Conservation (phyloP, 2,113 vertebrate genomes). For the Malurus melanocephalus region DNA sequence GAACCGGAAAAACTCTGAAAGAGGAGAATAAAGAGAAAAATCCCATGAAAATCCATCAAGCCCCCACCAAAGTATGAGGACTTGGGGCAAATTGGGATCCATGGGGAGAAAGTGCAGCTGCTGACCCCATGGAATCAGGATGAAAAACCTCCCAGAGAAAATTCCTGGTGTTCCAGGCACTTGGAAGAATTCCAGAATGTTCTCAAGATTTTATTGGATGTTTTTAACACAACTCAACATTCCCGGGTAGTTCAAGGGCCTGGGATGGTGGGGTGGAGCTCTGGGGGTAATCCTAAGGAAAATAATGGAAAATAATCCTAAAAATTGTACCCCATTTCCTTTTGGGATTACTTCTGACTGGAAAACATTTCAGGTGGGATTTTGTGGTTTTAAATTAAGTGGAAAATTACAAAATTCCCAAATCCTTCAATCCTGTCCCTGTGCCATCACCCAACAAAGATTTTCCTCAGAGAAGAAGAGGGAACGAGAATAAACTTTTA, state of each 20-base stretch:
- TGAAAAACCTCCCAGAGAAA: neutral
- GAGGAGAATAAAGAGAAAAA: neutral
- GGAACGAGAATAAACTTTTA: neutral
- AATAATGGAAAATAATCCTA: neutral
- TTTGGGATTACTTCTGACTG: neutral
- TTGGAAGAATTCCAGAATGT: neutral
- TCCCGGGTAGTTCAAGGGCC: fast-evolving
- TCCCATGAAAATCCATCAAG: neutral
- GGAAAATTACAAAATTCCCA: neutral
- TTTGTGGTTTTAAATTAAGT: neutral
- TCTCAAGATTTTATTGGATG: fast-evolving
- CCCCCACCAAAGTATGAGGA: fast-evolving
- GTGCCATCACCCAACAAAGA: fast-evolving
- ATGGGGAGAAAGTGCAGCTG: neutral
- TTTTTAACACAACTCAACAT: neutral
- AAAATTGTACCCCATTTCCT: fast-evolving
- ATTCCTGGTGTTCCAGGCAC: neutral
- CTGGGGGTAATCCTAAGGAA: neutral
- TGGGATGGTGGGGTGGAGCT: fast-evolving
- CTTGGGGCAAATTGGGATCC: neutral
- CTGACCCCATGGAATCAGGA: fast-evolving
- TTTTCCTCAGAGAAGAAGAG: neutral
- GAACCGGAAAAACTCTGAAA: neutral
- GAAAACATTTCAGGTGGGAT: neutral
- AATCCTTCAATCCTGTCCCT: neutral